These are phyloP conservation scores for Melanotaenia nigrans DNA, from an alignment of 2,797 vertebrate genomes.

Conservation along the genomic window DNA sequence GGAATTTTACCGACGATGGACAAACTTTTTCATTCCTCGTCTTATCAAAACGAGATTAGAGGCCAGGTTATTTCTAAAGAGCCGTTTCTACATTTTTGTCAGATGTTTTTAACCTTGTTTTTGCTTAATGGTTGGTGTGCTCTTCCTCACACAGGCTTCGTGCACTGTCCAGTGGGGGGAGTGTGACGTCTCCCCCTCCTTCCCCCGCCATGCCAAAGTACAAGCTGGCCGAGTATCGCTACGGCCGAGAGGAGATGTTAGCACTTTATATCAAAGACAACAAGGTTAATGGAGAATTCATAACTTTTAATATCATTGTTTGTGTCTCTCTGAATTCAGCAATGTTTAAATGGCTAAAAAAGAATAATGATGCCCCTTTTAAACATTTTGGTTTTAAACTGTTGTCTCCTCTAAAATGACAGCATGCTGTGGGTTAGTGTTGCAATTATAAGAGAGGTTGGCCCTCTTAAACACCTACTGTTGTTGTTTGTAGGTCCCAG, in stretches of 20 bases:
- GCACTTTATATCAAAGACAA: constrained; percentile 96
- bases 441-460: neutral
- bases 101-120: neutral
- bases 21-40: neutral
- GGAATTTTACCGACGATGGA: constrained; percentile 27
- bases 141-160: constrained; percentile 84
- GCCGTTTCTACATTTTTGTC: neutral
- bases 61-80: constrained; percentile 2
- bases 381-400: neutral
- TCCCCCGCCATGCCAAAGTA: constrained; percentile 98
- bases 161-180: constrained; percentile 93
- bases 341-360: neutral
- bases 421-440: neutral
- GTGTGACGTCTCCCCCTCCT: constrained; percentile 91
- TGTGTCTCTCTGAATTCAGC: neutral
- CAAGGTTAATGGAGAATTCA: constrained; percentile 82
- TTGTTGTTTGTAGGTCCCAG: constrained; percentile 84
- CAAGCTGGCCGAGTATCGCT: constrained; percentile 95
- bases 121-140: neutral
- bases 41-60: constrained; percentile 12
- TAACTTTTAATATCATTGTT: neutral
- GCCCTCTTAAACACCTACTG: neutral
- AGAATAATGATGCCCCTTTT: neutral
- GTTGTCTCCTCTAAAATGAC: neutral
- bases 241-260: constrained; percentile 96